phyloP scores from a whole-genome alignment of 2,797 vertebrate genomes.

The Odontamblyopus lacepedii region DNA sequence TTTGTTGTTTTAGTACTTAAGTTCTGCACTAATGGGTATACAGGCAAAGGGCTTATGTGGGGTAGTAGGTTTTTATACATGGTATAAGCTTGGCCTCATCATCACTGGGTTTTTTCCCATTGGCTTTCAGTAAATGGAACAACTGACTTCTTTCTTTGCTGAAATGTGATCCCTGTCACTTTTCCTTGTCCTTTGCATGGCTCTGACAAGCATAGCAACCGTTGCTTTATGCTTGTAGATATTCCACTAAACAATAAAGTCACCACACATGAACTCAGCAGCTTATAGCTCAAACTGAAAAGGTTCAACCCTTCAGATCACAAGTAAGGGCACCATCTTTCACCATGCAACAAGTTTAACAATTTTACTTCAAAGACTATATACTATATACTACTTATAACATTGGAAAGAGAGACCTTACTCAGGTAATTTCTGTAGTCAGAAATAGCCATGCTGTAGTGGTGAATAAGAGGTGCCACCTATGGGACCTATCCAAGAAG shows the following conservation, averaged over 20 bases:
- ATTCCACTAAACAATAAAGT: slow-evolving; percentile 56
- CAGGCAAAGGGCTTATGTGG: slow-evolving; percentile 12
- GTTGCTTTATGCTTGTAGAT: slow-evolving; percentile 43
- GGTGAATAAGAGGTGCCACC: slow-evolving; percentile 61
- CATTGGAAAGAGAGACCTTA: slow-evolving; percentile 46
- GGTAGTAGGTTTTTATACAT: slow-evolving; percentile 41
- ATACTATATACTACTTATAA: not conserved
- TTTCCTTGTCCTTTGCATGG: slow-evolving; percentile 56
- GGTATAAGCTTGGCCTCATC: slow-evolving; percentile 61
- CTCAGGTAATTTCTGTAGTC: slow-evolving; percentile 35
- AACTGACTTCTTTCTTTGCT: slow-evolving; percentile 67
- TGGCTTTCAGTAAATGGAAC: slow-evolving; percentile 71
- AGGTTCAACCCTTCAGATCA: not conserved
- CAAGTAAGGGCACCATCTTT: not conserved
- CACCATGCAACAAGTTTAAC: slow-evolving; percentile 2
- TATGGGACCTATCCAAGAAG: slow-evolving; percentile 38
- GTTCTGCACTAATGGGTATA: not conserved
- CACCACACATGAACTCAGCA: slow-evolving; percentile 15
- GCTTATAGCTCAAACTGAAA: slow-evolving; percentile 6
- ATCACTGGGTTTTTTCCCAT: slow-evolving; percentile 68
- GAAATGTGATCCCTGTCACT: slow-evolving; percentile 50
- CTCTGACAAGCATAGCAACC: slow-evolving; percentile 55
- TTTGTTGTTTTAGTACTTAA: not conserved
- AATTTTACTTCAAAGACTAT: slow-evolving; percentile 31
- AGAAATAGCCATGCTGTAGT: slow-evolving; percentile 48